A percentile compares a stretch with the other conserved stretches of the same genome.
Conservation (phyloP, 1,140 invertebrate species). For the Campodea augens region DNA sequence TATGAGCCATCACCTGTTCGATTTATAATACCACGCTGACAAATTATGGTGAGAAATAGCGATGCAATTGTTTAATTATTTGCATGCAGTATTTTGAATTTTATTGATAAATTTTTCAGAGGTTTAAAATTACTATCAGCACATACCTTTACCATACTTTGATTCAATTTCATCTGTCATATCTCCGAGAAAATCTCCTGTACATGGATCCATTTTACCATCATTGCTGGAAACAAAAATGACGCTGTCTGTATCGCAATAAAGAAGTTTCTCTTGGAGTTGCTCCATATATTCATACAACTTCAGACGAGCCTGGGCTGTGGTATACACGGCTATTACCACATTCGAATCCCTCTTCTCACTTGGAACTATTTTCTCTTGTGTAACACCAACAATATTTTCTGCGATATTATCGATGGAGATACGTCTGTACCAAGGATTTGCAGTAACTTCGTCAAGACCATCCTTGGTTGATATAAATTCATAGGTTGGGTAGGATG, state of each 20-base stretch:
- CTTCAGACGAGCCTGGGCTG: slow-evolving; percentile 22
- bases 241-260: slow-evolving; percentile 24
- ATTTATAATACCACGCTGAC: no score
- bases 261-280: slow-evolving; percentile 19
- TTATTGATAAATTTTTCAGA: no score
- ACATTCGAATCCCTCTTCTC: slow-evolving; percentile 17
- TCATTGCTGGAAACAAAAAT: slow-evolving; percentile 14
- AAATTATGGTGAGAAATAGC: no score
- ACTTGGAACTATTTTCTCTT: slow-evolving; percentile 10
- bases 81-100: no score
- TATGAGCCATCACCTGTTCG: no score
- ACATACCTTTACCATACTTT: no score
- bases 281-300: slow-evolving; percentile 21
- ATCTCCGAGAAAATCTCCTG: slow-evolving; percentile 19
- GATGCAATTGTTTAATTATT: no score
- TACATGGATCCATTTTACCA: slow-evolving; percentile 11
- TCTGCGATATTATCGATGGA: slow-evolving; percentile 12
- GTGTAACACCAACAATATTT: slow-evolving; percentile 16
- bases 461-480: slow-evolving; percentile 15
- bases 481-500: slow-evolving; percentile 16
- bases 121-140: no score
- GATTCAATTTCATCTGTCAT: slow-evolving; percentile 17
- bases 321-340: slow-evolving; percentile 21
- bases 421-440: slow-evolving; percentile 14
- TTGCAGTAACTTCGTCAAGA: slow-evolving; percentile 17